Base-by-base conservation (phyloP, 2,797 vertebrate species). In the Thalassophryne amazonica region DNA sequence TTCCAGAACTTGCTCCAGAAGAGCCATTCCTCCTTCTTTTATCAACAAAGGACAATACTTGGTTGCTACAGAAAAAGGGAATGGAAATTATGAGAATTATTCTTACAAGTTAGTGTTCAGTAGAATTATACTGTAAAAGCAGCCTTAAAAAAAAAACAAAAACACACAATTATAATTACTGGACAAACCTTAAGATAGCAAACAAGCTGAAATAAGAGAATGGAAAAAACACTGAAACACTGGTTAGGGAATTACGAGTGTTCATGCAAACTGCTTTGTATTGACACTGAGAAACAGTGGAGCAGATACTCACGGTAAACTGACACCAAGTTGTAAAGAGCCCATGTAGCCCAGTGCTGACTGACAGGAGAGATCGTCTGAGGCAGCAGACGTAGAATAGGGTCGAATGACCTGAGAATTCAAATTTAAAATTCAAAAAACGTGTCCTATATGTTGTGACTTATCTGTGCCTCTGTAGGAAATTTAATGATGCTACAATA, bases 261-360 rank as follows among this genome's bases (percentile, higher is more conserved):
- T n/a, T n/a, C n/a, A n/a, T n/a, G n/a, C n/a, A n/a, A n/a, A n/a
- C n/a, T n/a, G n/a, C n/a, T n/a, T n/a, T n/a, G n/a, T n/a, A n/a
- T n/a, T n/a, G 3, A 47, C 33, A 28, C 1, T 4, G 5, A 32
- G 15, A 13, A 11, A 4, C 3, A 15, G 39, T 23, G 10, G 16
- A 32, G 20, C 15, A 35, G 33, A 76, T 81, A 95, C 96, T 97
- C 89, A 99, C 96, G 91, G 85, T 99, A 98, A 72, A 99, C 97
- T 8, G 97, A 97, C 41, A 98, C 94, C 24, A 99, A 90, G 89
- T 99, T 99, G 81, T 84, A 99, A 17, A 99, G 92, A 1, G 97
- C 97, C 97, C 97, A 99, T 1, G 96, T 98, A 24, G 97, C 97
- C 97, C 97, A 98, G 80, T 99, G 97, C 84, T 98, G 96, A 76